phyloP scores from a whole-genome alignment of 1,140 invertebrate genomes.

The Aphelenchoides fujianensis region DNA sequence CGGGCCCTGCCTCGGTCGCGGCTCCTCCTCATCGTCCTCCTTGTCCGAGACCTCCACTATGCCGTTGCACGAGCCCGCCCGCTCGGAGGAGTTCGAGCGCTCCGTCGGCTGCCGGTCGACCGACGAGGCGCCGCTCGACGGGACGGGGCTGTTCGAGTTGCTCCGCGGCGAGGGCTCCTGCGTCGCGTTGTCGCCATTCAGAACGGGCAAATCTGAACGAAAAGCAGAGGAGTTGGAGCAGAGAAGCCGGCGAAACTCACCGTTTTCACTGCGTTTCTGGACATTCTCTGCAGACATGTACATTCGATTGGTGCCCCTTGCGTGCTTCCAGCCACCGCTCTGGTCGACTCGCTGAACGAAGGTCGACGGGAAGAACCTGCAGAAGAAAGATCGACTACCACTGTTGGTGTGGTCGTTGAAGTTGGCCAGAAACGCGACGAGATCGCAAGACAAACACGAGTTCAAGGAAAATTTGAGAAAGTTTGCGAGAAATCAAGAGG shows the following conservation, averaged over 20 bases:
- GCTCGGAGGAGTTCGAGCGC: background rate
- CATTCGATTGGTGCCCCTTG: no score
- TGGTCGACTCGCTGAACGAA: no score
- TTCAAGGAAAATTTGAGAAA: no score
- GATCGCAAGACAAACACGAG: no score
- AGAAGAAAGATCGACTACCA: no score
- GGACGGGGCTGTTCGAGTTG: conserved; percentile 11
- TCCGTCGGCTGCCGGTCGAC: background rate
- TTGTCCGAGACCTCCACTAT: conserved; percentile 21
- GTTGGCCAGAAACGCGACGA: no score
- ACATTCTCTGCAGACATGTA: conserved; percentile 2
- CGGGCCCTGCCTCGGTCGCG: background rate
- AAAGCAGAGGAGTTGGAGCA: background rate
- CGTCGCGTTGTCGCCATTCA: background rate
- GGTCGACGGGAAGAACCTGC: no score
- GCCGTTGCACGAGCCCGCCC: background rate
- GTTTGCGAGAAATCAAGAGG: no score
- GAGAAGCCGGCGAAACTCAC: background rate
- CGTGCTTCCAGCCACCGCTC: no score
- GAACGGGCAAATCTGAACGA: conserved; percentile 6
- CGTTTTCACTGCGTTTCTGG: background rate
- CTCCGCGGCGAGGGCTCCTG: background rate
- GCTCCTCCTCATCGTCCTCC: background rate
- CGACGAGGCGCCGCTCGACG: conserved; percentile 1
- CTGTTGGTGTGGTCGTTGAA: no score